phyloP scores from a whole-genome alignment of 1,140 invertebrate genomes.

The Samia ricini region DNA sequence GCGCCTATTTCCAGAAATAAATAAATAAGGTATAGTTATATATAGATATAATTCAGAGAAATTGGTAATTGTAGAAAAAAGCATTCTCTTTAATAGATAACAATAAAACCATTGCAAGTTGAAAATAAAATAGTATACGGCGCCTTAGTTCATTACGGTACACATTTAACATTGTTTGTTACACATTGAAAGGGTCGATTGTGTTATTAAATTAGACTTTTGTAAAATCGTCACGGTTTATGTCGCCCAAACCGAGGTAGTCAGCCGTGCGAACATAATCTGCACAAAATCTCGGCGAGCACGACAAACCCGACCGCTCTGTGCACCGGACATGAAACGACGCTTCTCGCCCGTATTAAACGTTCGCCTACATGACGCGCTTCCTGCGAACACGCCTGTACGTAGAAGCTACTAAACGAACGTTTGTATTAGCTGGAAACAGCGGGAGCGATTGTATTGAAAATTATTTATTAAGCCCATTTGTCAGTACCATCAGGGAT shows the following conservation, averaged over 20 bases:
- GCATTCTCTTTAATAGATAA: too few relatives aligned
- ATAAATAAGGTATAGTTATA: too few relatives aligned
- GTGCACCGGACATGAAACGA: constrained; percentile 28
- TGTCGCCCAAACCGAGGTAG: neutral
- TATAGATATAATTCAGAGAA: too few relatives aligned
- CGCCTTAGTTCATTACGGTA: too few relatives aligned
- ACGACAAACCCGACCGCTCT: neutral
- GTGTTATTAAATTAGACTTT: constrained; percentile 1
- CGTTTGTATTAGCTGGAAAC: neutral
- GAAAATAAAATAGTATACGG: too few relatives aligned
- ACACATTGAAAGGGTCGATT: neutral
- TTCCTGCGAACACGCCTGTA: constrained; percentile 27
- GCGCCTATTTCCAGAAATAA: too few relatives aligned
- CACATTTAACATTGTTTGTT: too few relatives aligned
- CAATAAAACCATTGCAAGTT: too few relatives aligned
- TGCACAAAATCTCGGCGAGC: neutral
- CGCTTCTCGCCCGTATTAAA: constrained; percentile 40
- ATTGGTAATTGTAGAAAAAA: too few relatives aligned
- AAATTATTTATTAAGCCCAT: too few relatives aligned
- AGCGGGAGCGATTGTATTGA: neutral
- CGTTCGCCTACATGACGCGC: constrained; percentile 33
- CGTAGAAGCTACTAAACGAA: constrained; percentile 14
- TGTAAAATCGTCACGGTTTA: neutral
- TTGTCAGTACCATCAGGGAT: too few relatives aligned
- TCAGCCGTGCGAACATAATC: neutral